Conservation (phyloP, 2,113 vertebrate species). For the Mirza zaza region DNA sequence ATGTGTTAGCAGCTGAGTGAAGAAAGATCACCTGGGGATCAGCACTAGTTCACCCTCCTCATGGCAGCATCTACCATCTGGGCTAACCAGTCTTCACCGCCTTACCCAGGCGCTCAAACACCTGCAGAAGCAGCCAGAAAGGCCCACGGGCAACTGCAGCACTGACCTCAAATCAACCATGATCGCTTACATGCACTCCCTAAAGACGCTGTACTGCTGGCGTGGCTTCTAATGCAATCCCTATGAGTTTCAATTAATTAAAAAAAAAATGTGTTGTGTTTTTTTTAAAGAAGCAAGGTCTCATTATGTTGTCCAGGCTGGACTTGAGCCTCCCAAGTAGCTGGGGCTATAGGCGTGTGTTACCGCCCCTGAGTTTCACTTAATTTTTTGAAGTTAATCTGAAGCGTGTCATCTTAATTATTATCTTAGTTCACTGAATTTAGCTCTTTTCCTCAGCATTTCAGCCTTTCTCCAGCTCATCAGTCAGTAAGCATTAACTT, state of each 20-base stretch:
- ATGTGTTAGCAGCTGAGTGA: no score
- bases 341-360: neutral
- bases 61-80: no score
- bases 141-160: fast-evolving
- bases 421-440: neutral
- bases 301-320: neutral
- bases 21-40: neutral
- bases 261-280: no score
- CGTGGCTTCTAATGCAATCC: neutral
- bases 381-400: neutral
- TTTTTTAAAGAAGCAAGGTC: neutral
- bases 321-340: neutral
- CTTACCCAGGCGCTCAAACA: fast-evolving
- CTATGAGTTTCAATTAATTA: neutral
- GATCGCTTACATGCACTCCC: neutral
- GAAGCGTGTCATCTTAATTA: neutral
- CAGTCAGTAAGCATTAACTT: neutral
- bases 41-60: neutral
- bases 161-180: fast-evolving
- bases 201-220: no score
- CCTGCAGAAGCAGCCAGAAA: neutral
- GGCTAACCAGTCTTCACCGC: fast-evolving
- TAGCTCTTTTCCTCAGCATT: neutral
- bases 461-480: neutral
- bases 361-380: neutral